Conservation (phyloP, 2,797 vertebrate species). For the Tragopan temminckii region DNA sequence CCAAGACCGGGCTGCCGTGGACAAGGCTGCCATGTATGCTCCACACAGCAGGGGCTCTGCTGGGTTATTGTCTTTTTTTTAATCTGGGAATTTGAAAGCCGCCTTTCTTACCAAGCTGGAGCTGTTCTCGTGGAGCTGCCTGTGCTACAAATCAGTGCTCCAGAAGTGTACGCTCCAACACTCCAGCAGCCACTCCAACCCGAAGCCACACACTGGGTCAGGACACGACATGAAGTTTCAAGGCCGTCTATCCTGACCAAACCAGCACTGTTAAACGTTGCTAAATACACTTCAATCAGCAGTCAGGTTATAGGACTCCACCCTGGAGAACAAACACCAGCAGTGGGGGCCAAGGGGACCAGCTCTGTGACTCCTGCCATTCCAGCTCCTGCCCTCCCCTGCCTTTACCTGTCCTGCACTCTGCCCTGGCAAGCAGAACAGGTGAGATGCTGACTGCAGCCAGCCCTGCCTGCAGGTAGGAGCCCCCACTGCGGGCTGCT, state of each 20-base stretch:
- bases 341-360: background rate
- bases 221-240: background rate
- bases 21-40: background rate
- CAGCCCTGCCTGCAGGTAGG: background rate
- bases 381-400: background rate
- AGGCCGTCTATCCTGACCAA: background rate
- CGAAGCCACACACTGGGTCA: background rate
- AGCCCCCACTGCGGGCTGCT: background rate
- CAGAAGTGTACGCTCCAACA: background rate
- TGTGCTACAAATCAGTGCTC: background rate
- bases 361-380: background rate
- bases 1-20: background rate
- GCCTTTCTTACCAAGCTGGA: background rate
- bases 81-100: background rate
- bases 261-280: background rate
- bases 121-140: background rate
- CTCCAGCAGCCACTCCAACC: background rate
- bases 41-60: background rate
- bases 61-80: background rate
- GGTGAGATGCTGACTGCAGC: background rate
- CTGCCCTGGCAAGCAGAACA: background rate
- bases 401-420: background rate
- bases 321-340: constrained; percentile 29
- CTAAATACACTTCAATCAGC: background rate
- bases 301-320: background rate